phyloP scores from a whole-genome alignment of 2,113 vertebrate genomes.

The Vireo altiloquus region DNA sequence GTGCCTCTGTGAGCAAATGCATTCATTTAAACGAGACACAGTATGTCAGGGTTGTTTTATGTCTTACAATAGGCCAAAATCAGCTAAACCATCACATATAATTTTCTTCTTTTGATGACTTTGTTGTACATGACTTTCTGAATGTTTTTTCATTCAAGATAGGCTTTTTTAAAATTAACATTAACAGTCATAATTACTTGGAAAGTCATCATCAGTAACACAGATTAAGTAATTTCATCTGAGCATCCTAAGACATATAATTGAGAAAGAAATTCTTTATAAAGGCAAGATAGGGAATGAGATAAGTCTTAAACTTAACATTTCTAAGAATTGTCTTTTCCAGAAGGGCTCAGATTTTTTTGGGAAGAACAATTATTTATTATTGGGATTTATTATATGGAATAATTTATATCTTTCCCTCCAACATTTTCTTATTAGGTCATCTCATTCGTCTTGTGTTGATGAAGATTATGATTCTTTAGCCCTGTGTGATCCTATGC shows the following conservation, averaged over 20 bases:
- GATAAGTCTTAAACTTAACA: not conserved
- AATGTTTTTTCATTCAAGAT: not conserved
- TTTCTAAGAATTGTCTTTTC: not conserved
- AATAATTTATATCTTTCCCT: not conserved
- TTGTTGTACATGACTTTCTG: not conserved
- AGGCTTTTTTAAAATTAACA: not conserved
- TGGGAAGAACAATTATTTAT: not conserved
- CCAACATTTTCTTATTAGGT: conserved; percentile 63
- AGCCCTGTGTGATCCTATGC: conserved; percentile 91
- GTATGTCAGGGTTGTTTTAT: not conserved
- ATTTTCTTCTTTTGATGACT: not conserved
- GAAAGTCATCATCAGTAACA: not conserved
- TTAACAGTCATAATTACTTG: not conserved
- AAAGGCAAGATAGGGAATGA: not conserved
- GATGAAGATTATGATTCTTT: conserved; percentile 86
- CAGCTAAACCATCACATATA: not conserved
- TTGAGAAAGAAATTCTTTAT: not conserved
- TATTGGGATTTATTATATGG: not conserved
- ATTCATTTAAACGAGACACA: not conserved
- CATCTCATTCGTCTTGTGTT: conserved; percentile 72
- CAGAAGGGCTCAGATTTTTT: not conserved
- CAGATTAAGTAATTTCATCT: not conserved
- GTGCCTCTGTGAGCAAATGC: not conserved
- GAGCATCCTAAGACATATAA: not conserved
- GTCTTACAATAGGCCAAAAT: not conserved